A percentile compares a stretch with the other conserved stretches of the same genome.
Evolutionary conservation across 2,888 invertebrate genomes (phyloP).

Genomic region (Apomyelois bistriatella): DNA sequence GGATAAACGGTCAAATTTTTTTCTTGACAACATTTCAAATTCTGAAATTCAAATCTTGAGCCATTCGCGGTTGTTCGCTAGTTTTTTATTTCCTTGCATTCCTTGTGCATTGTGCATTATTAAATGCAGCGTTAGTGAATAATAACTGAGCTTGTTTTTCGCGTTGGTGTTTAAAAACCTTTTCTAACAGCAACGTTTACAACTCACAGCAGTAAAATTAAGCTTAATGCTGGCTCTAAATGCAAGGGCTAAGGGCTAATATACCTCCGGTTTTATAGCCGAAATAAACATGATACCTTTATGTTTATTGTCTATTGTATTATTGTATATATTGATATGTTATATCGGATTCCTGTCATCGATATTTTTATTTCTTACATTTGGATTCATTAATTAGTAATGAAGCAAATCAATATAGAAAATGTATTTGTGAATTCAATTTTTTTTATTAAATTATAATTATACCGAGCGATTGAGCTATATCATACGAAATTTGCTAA

Average conservation of each 20-base stretch:
- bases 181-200: slow-evolving; percentile 37
- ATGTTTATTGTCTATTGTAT: slow-evolving; percentile 4
- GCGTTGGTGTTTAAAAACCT: slow-evolving; percentile 26
- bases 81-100: slow-evolving; percentile 26
- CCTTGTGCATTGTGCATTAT: slow-evolving; percentile 23
- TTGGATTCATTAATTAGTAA: background rate
- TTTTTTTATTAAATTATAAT: no score
- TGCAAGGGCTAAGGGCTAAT: slow-evolving; percentile 9
- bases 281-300: background rate
- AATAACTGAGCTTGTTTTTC: slow-evolving; percentile 31
- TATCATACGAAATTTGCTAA: no score
- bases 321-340: no score
- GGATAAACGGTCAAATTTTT: no score
- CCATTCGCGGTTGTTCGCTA: slow-evolving; percentile 25
- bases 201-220: slow-evolving; percentile 33
- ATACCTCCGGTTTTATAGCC: slow-evolving; percentile 6
- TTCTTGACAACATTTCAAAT: no score
- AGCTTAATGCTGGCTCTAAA: slow-evolving; percentile 26
- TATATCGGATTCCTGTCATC: background rate
- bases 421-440: no score
- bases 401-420: background rate
- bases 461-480: no score
- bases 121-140: slow-evolving; percentile 30
- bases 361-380: background rate
- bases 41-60: background rate